phyloP scores from a whole-genome alignment of 2,888 invertebrate species.

The Globia sparganii region DNA sequence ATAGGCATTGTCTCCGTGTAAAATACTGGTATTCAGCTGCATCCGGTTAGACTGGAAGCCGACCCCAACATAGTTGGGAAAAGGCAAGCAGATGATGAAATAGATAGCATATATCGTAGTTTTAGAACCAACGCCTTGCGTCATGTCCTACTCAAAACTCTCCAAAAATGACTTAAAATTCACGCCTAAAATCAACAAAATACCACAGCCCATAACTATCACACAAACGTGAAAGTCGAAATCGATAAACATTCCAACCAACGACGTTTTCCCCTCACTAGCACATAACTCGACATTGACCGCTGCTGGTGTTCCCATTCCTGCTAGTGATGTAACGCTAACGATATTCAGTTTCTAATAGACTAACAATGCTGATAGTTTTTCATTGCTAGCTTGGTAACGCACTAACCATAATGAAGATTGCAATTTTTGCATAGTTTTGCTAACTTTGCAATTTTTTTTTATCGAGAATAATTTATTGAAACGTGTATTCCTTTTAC shows the following conservation, averaged over 20 bases:
- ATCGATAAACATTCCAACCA: conserved; percentile 23
- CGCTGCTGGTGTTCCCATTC: conserved; percentile 53
- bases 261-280: conserved; percentile 34
- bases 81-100: too few relatives aligned
- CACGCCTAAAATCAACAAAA: neutral
- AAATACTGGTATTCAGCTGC: too few relatives aligned
- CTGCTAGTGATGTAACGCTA: conserved; percentile 52
- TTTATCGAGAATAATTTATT: too few relatives aligned
- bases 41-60: too few relatives aligned
- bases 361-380: conserved; percentile 12
- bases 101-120: too few relatives aligned
- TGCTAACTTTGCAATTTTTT: too few relatives aligned
- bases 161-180: neutral
- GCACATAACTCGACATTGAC: conserved; percentile 64
- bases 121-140: neutral
- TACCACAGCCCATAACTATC: neutral
- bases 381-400: neutral
- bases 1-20: too few relatives aligned
- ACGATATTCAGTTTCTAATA: conserved; percentile 37
- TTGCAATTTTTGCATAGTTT: neutral
- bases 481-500: too few relatives aligned
- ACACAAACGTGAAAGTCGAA: neutral
- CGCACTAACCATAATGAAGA: neutral
- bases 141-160: neutral
- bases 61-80: too few relatives aligned